These are phyloP conservation scores for Xestobium rufovillosum DNA, from an alignment of 2,888 invertebrate species.

Conservation along the genomic window DNA sequence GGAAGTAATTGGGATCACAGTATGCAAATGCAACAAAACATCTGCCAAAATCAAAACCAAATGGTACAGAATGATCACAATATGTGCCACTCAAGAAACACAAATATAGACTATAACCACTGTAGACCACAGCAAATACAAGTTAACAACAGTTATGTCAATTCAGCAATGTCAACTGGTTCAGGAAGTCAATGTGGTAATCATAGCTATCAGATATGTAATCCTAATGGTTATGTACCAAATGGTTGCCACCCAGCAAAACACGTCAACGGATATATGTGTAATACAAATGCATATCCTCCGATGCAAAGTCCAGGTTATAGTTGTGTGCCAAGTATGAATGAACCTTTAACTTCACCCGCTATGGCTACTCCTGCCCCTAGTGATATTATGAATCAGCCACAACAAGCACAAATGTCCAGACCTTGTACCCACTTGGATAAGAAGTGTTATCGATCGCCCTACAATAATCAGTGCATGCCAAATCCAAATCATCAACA, in stretches of 20 bases:
- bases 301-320: constrained; percentile 26
- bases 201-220: constrained; percentile 33
- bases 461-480: constrained; percentile 23
- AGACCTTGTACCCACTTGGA: constrained; percentile 35
- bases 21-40: constrained; percentile 21
- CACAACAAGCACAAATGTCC: constrained; percentile 39
- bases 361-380: constrained; percentile 39
- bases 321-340: constrained; percentile 28
- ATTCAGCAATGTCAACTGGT: constrained; percentile 15
- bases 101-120: constrained; percentile 23
- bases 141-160: constrained; percentile 26
- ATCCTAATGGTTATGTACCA: constrained; percentile 20
- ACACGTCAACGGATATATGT: constrained; percentile 19
- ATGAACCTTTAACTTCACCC: constrained; percentile 37
- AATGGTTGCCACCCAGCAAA: too few relatives aligned
- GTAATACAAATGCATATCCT: constrained; percentile 18
- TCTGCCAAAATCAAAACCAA: constrained; percentile 24
- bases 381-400: constrained; percentile 31
- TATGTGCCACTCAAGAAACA: constrained; percentile 28
- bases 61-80: constrained; percentile 24
- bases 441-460: constrained; percentile 22
- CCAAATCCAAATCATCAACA: constrained; percentile 20
- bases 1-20: constrained; percentile 29
- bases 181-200: constrained; percentile 30
- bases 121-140: constrained; percentile 28